phyloP scores from a whole-genome alignment of 1,140 invertebrate genomes.

The Dolichoris vasculosae region DNA sequence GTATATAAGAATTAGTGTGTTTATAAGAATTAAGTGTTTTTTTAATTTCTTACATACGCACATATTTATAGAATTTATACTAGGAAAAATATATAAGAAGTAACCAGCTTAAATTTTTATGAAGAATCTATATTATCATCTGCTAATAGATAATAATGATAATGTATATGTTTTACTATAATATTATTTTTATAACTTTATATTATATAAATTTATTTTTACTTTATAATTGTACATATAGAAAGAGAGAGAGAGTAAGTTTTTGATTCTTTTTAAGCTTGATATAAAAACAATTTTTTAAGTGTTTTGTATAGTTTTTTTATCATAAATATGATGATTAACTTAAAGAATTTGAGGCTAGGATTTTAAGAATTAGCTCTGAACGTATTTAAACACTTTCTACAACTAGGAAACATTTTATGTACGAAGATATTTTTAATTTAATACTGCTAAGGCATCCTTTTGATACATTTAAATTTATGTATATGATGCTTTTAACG shows the following conservation, averaged over 20 bases:
- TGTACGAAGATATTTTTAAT: not conserved
- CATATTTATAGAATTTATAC: too few relatives aligned
- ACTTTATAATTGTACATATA: not conserved
- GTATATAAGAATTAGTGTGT: too few relatives aligned
- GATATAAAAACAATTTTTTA: not conserved
- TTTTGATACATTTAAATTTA: not conserved
- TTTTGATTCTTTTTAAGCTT: not conserved
- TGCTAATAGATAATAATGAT: too few relatives aligned
- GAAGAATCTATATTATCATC: too few relatives aligned
- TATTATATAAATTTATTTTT: not conserved
- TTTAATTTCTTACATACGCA: too few relatives aligned
- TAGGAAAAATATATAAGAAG: too few relatives aligned
- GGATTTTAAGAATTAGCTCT: conserved; percentile 34
- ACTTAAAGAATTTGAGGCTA: not conserved
- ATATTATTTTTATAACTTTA: too few relatives aligned
- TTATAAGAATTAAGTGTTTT: too few relatives aligned
- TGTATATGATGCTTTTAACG: not conserved
- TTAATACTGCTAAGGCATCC: not conserved
- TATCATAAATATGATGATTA: not conserved
- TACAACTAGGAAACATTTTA: not conserved
- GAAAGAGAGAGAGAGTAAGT: not conserved
- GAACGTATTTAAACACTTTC: not conserved
- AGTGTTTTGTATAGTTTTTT: not conserved
- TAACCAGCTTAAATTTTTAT: too few relatives aligned
- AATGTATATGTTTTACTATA: too few relatives aligned